Base-by-base conservation (phyloP, 2,113 vertebrate genomes). In the Actinemys pallida region DNA sequence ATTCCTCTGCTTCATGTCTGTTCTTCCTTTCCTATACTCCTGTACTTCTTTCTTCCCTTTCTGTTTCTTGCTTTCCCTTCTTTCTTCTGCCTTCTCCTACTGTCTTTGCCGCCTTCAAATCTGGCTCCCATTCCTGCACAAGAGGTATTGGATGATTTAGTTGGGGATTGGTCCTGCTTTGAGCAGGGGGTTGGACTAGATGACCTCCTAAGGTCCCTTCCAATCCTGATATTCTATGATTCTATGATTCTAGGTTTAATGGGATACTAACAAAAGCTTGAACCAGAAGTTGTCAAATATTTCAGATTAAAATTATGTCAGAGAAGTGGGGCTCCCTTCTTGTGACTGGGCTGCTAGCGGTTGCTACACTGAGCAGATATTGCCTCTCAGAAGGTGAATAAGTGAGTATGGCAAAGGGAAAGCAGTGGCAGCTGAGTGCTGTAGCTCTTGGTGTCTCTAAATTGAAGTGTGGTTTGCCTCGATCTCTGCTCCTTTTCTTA, bases 361-460 rank as follows among this genome's bases (percentile, higher is more conserved):
- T 94, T 50, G 16, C 11, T 25, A 47, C 42, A 29, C 3, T 50
- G 8, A 0, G 0, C 19, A 59, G 49, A 52, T 82, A 81, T 5
- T 1, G 6, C 29, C 75, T 87, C 42, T 83, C 50, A 45, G 12
- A 16, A 10, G 47, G 31, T 4, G 85, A 87, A 90, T n/a, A 85
- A 87, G 49, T 49, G 4, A 1, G 0, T 4, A 3, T 0, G 0
- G 20, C 1, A 35, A 83, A 5, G 19, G 1, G 35, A 10, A 90
- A 86, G 65, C 29, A 12, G 5, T 19, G 24, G 27, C 49, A 29
- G 1, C 69, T 89, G 16, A 13, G 39, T 81, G 7, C 47, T 19
- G 29, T 90, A 17, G 1, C 17, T 85, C 4, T 31, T 17, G 14
- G 27, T n/a, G 45, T 42, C 25, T 4, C 1, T 1, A 89, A 90